These are phyloP conservation scores for Oryzias sinensis DNA, from an alignment of 2,797 vertebrate genomes.

Conservation along the genomic window DNA sequence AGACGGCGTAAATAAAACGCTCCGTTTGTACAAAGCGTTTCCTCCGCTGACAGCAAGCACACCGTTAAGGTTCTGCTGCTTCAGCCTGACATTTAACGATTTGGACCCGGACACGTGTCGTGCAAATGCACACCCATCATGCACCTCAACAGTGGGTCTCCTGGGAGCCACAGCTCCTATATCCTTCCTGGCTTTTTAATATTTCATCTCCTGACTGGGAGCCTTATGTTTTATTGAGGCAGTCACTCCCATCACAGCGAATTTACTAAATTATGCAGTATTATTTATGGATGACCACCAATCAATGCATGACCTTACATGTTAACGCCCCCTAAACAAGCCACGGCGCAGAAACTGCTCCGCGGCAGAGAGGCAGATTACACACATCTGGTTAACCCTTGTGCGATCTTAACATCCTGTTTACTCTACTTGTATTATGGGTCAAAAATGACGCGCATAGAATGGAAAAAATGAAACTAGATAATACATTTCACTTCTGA, in stretches of 20 bases:
- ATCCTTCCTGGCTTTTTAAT: conserved; percentile 64
- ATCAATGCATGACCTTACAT: conserved; percentile 59
- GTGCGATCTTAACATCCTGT: not conserved
- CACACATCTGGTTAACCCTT: not conserved
- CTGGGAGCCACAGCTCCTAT: conserved; percentile 28
- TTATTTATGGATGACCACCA: conserved; percentile 73
- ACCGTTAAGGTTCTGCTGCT: too few relatives aligned
- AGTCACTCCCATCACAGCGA: conserved; percentile 48
- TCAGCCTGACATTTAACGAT: conserved; percentile 39
- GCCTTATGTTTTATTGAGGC: conserved; percentile 76
- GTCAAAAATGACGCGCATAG: too few relatives aligned
- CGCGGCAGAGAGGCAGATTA: not conserved
- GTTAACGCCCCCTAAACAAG: conserved; percentile 51
- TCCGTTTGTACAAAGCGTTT: conserved; percentile 14
- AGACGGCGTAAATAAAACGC: conserved; percentile 26
- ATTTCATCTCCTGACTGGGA: conserved; percentile 63
- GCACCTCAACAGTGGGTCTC: conserved; percentile 9
- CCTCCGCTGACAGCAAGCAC: too few relatives aligned
- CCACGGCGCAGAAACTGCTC: not conserved
- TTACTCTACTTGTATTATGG: too few relatives aligned
- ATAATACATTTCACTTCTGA: too few relatives aligned
- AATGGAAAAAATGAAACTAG: too few relatives aligned
- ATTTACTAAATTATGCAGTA: conserved; percentile 76
- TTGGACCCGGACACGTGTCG: conserved; percentile 6
- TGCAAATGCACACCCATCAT: conserved; percentile 2